These are phyloP conservation scores for Sarcophaga carnaria DNA, from an alignment of 2,888 invertebrate species.

Conservation along the genomic window DNA sequence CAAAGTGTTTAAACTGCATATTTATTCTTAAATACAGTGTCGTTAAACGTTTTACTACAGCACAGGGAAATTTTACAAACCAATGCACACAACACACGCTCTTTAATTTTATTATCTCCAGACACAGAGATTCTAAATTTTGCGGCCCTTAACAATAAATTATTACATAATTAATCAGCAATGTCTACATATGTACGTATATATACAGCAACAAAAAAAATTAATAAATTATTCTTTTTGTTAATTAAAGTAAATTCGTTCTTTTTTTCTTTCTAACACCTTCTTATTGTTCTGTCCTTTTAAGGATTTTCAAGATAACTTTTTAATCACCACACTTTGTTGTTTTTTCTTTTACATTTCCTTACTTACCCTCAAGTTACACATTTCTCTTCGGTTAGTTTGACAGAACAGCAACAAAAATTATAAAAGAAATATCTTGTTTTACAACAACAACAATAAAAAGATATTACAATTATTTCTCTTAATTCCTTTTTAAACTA, in stretches of 20 bases:
- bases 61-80: no score
- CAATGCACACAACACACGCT: no score
- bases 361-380: neutral
- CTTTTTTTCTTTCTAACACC: neutral
- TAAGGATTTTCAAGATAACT: neutral
- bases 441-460: neutral
- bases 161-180: neutral
- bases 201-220: no score
- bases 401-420: neutral
- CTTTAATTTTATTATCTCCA: no score
- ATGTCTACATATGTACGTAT: no score
- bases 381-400: neutral
- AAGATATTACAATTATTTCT: neutral
- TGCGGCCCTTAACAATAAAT: neutral
- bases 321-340: neutral
- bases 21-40: no score
- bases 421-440: no score
- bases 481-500: neutral
- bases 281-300: neutral
- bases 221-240: neutral
- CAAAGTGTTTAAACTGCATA: no score
- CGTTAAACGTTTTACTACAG: no score
- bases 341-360: neutral
- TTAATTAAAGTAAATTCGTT: no score
- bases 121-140: no score